Evolutionary conservation across 2,888 invertebrate species (phyloP), one percentile per base, ranked within the genome.

Genomic region (Trichogramma dendrolimi): DNA sequence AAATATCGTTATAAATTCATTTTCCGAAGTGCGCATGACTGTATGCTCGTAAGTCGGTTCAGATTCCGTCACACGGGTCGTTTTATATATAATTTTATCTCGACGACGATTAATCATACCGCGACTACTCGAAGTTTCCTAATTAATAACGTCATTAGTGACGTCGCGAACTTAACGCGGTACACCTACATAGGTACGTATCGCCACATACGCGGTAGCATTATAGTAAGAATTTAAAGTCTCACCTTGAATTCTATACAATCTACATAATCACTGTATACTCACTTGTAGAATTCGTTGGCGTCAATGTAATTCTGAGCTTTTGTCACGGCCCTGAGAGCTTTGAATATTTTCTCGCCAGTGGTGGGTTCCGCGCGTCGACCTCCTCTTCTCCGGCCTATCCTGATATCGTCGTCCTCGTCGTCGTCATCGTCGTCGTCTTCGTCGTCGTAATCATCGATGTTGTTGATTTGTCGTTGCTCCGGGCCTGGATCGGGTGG

Each of bases 261-360:
- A 3, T 6, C 27, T 48, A n/a, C 51, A 14, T 42, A 46, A 14
- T 43, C 56, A 39, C 48, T 11, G 11, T 14, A 38, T 41, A 67
- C 70, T 64, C 64, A 79, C 79, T 78, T 79, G 70, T 76, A 78
- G 71, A 78, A 79, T 60, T 78, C 78, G 47, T 77, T 75, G 8
- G 77, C 76, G 49, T 79, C 77, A 63, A 78, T 77, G 66, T 77
- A 79, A 56, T 77, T 77, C 49, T 78, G 77, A 6, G 77, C 73
- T n/a, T 8, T 8, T 2, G 76, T 75, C 41, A 76, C 75, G 40
- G 77, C 71, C 67, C 75, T 70, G 4, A 78, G 70, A 3, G 77
- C 76, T 57, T 74, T 77, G 60, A 79, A 79, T 61, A 79, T 79
- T 61, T 73, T 73, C 56, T 79, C 78, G 1, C 79, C 79, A 6